Base-by-base conservation (phyloP, 2,888 invertebrate species). In the Scelioninae gen. 2 region DNA sequence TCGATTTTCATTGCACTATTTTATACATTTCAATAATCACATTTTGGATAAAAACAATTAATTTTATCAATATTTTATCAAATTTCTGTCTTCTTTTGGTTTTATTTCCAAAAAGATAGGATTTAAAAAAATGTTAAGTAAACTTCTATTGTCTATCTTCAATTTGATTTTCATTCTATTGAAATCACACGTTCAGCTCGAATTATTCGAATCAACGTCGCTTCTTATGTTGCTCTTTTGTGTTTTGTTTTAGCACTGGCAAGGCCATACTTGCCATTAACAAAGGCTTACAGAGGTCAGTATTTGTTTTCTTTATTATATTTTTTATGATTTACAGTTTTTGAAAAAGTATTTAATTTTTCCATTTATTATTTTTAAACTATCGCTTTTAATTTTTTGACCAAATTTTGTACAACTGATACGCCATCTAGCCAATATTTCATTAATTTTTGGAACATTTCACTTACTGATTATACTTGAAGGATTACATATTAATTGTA, bases 231-330 rank as follows among this genome's bases (percentile, higher is more conserved):
- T 83, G 80, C 87, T 87, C 86, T 88, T 88, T 87, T 88, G 86
- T 88, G 87, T 88, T 89, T 89, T 88, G 88, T 89, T 90, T 90
- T 90, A 91, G 90, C 90, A 89, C 93, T 88, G 93, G 93, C 88
- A 94, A 94, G 89, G 92, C 92, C 85, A 90, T 93, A 88, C 91
- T 94, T 87, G 92, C 93, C 88, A 93, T 93, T 89, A 93, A 93
- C 90, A 94, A 93, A 90, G 93, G 93, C 87, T 91, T 93, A 86
- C 93, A 92, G 89, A 91, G 93, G 90, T 91, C 89, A 90, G 90
- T 90, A 89, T 88, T 87, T 87, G 64, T 87, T 85, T 84, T 84
- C 82, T 84, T 84, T 83, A 81, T 81, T 83, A 82, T 82, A 78
- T 77, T 79, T 80, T 77, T 61, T 50, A 41, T 55, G 48, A 69